These are phyloP conservation scores for Caenorhabditis parvicauda DNA, from an alignment of 2,888 invertebrate species.

Conservation along the genomic window DNA sequence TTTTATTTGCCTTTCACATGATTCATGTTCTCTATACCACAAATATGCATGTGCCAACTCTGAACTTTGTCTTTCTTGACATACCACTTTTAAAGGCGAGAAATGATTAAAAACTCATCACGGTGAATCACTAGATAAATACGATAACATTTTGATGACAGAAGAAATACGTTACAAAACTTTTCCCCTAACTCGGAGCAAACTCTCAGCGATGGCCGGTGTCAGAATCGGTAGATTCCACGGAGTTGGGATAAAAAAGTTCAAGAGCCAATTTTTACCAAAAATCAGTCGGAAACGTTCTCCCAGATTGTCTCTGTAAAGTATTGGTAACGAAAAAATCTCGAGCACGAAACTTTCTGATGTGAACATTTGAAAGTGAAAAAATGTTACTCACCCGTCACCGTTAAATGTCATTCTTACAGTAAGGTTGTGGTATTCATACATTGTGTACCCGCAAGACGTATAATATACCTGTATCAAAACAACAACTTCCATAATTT, in stretches of 20 bases:
- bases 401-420: conserved; percentile 50
- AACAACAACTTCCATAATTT: too few relatives aligned
- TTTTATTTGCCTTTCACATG: too few relatives aligned
- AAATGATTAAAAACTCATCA: too few relatives aligned
- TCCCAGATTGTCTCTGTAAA: conserved; percentile 32
- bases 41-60: too few relatives aligned
- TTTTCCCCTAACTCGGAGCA: conserved; percentile 44
- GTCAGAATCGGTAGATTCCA: conserved; percentile 40
- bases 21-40: too few relatives aligned
- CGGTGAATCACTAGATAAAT: too few relatives aligned
- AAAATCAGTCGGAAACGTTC: conserved; percentile 60
- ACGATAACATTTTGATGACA: too few relatives aligned
- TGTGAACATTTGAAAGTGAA: not conserved
- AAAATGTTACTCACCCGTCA: conserved; percentile 39
- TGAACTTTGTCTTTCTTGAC: too few relatives aligned
- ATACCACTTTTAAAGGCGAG: too few relatives aligned
- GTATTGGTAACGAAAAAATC: not conserved
- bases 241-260: conserved; percentile 54
- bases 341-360: not conserved
- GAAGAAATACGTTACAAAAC: conserved; percentile 17
- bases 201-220: conserved; percentile 44
- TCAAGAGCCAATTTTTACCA: conserved; percentile 51
- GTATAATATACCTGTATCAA: conserved; percentile 59
- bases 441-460: conserved; percentile 57
- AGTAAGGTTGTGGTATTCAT: conserved; percentile 54